These are phyloP conservation scores for Arctocebus calabarensis DNA, from an alignment of 2,797 vertebrate species.

Conservation along the genomic window DNA sequence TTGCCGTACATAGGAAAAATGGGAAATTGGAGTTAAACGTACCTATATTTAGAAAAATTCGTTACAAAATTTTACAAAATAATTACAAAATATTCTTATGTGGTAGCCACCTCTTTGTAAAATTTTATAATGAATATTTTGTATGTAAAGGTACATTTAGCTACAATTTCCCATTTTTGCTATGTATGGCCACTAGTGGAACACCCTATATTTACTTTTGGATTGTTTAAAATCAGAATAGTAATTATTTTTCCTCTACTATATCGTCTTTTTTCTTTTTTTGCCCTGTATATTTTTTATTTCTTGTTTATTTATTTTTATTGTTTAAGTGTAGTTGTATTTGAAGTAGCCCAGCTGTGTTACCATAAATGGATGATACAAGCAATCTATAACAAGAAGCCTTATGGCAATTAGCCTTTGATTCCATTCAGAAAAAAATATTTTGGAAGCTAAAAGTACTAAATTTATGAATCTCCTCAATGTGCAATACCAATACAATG, in stretches of 20 bases:
- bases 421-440: neutral
- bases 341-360: neutral
- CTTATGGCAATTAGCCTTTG: neutral
- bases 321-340: neutral
- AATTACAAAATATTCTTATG: no score
- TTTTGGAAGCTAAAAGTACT: neutral
- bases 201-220: neutral
- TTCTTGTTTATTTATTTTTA: no score
- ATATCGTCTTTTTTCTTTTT: neutral
- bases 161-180: no score
- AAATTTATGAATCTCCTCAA: neutral
- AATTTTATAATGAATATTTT: no score
- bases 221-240: conserved; percentile 5
- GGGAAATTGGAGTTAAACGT: no score
- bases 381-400: neutral
- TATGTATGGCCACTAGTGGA: no score
- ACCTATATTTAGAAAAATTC: no score
- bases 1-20: no score
- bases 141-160: no score
- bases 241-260: neutral
- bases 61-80: no score
- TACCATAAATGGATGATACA: neutral
- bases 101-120: no score
- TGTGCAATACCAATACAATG: neutral
- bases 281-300: neutral